These are phyloP conservation scores for Carcharodon carcharias DNA, from an alignment of 2,797 vertebrate genomes.

Conservation along the genomic window DNA sequence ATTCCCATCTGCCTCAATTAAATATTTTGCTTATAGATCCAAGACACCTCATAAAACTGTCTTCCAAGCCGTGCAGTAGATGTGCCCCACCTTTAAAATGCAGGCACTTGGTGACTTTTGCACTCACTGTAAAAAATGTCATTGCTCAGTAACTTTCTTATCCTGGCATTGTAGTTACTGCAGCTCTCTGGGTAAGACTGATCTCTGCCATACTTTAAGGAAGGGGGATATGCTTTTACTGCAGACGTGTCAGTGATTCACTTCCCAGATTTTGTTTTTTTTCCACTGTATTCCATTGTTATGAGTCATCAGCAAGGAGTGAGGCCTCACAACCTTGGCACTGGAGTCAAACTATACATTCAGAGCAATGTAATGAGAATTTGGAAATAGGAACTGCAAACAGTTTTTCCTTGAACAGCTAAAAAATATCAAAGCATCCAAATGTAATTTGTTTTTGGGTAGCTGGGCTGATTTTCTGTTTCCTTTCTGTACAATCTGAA, in stretches of 20 bases:
- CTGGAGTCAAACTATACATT: neutral
- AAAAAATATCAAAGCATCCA: neutral
- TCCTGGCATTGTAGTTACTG: neutral
- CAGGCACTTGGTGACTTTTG: neutral
- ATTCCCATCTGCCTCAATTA: neutral
- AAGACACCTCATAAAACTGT: neutral
- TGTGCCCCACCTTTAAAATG: neutral
- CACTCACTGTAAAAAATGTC: neutral
- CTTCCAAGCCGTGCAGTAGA: neutral
- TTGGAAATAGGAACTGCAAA: neutral
- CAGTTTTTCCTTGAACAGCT: neutral
- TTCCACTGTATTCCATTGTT: conserved; percentile 26
- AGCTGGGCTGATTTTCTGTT: neutral
- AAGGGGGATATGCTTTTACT: neutral
- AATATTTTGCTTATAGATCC: no score
- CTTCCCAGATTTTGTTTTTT: neutral
- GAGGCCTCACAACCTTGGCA: conserved; percentile 11
- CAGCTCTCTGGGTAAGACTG: neutral
- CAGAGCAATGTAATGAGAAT: neutral
- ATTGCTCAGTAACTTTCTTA: neutral
- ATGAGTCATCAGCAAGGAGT: conserved; percentile 25
- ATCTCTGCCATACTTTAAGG: neutral
- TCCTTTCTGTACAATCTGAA: neutral
- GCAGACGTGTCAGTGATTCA: conserved; percentile 31
- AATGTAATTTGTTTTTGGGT: neutral